Base-by-base conservation (phyloP, 2,797 vertebrate genomes). In the Danio choprae region DNA sequence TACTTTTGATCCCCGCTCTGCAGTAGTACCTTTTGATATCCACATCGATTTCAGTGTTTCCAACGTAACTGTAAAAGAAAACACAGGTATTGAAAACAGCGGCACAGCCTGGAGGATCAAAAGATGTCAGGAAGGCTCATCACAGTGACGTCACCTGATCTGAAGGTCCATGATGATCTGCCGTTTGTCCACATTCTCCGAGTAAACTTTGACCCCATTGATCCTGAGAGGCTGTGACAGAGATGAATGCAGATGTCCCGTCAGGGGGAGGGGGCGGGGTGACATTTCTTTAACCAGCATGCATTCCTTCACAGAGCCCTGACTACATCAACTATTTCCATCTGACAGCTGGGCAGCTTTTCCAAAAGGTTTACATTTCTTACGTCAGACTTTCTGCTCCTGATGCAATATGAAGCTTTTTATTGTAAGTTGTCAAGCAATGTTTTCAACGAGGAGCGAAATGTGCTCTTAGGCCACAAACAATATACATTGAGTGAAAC, bases 91-190 rank as follows among this genome's bases (percentile, higher is more conserved):
- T 3, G 29, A 63, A 48, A 56, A 36, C 38, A 11, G 11, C 20
- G 18, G 18, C 22, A 48, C 13, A 59, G n/a, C n/a, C 40, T 50
- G 15, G 8, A 53, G 29, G 58, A 71, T 18, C 6, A 43, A 38
- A 44, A 44, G 11, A 41, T 36, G 5, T 64, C 41, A 55, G 8
- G 46, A 20, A 5, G 13, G n/a, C 1, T 12, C 7, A 44, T 48
- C 18, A 51, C 53, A 16, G 38, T 36, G 65, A 62, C 36, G 20
- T 96, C 94, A 99, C 98, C 98, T 99, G 91, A 99, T 96, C 88
- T 99, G 97, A 56, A 99, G 95, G 89, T 99, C 98, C 94, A 99
- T 93, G 89, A 99, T 97, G 82, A 99, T 98, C 88, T 99, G 98
- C 9, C 97, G 94, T 88, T 97, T 98, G 90, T 99, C 98, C 88